Evolutionary conservation across 2,888 invertebrate species (phyloP), one percentile per base, ranked within the genome.

Genomic region (Meloe dianella): DNA sequence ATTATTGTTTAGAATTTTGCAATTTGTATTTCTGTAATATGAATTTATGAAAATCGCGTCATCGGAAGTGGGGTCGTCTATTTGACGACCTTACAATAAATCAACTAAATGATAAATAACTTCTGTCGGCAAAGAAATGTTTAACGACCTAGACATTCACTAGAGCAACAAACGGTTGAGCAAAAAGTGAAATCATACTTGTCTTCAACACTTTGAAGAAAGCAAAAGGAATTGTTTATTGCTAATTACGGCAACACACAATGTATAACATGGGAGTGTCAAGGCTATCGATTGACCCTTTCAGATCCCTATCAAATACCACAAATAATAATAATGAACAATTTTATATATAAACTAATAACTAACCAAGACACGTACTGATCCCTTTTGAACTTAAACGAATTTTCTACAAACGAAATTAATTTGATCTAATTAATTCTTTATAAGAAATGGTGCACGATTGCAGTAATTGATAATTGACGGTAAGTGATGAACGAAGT

Each of bases 131-230:
- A 57, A 65, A 63, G 72, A 68, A 65, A 68, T 70, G 63, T 61
- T 68, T 67, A 71, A 69, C 66, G 70, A 71, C 67, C 66, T 64
- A 66, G 66, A 68, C 68, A 60, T 68, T 72, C 69, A 71, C 61
- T 66, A 60, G 68, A 71, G 69, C 71, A 60, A 57, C 59, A 61
- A 54, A 10, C 7, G 35, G 41, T 61, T 35, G 57, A 38, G 51
- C 56, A 71, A 66, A n/a, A 63, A 71, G 71, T 70, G 71, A 73
- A 73, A 71, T 64, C 65, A 58, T 60, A 64, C 61, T 56, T 63
- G 66, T 59, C 57, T 56, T 54, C 24, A 54, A 54, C 12, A 14
- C 12, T 54, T 54, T 54, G 63, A 20, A 51, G 69, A 69, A 69
- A 69, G 69, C 60, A 69, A 69, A 64, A 68, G 68, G 68, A 61